These are phyloP conservation scores for Synergus gifuensis DNA, from an alignment of 2,888 invertebrate species.

Conservation along the genomic window DNA sequence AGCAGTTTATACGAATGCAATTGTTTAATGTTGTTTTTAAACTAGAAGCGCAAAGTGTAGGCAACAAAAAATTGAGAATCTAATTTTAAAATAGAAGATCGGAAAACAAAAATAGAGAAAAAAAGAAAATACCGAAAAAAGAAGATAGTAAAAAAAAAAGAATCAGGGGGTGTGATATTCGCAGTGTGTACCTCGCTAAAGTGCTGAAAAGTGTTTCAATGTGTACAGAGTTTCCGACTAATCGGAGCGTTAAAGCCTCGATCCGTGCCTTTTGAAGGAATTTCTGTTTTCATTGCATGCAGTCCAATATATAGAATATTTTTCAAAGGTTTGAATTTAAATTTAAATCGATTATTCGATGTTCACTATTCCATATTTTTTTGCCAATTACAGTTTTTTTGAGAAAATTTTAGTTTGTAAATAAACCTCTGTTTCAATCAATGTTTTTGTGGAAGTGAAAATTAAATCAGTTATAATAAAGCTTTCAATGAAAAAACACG, in stretches of 20 bases:
- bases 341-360: slow-evolving; percentile 20
- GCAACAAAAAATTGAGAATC: not conserved
- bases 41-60: not conserved
- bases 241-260: slow-evolving; percentile 71
- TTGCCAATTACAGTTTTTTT: not conserved
- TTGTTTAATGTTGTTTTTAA: slow-evolving; percentile 18
- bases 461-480: slow-evolving; percentile 6
- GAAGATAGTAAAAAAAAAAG: not conserved
- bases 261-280: not conserved
- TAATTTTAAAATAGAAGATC: not conserved
- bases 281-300: slow-evolving; percentile 9
- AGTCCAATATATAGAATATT: slow-evolving; percentile 24
- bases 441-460: not conserved
- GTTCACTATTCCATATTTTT: not conserved
- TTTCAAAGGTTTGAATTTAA: slow-evolving; percentile 14
- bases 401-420: not conserved
- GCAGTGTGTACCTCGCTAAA: slow-evolving; percentile 38
- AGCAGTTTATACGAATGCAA: not conserved
- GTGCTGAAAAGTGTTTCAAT: slow-evolving; percentile 56
- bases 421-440: slow-evolving; percentile 17
- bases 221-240: slow-evolving; percentile 59
- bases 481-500: not conserved
- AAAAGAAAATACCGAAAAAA: not conserved
- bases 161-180: slow-evolving; percentile 13
- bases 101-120: not conserved